A percentile compares a stretch with the other conserved stretches of the same genome.
phyloP scores from a whole-genome alignment of 2,888 invertebrate genomes.

The Trissolcus japonicus region DNA sequence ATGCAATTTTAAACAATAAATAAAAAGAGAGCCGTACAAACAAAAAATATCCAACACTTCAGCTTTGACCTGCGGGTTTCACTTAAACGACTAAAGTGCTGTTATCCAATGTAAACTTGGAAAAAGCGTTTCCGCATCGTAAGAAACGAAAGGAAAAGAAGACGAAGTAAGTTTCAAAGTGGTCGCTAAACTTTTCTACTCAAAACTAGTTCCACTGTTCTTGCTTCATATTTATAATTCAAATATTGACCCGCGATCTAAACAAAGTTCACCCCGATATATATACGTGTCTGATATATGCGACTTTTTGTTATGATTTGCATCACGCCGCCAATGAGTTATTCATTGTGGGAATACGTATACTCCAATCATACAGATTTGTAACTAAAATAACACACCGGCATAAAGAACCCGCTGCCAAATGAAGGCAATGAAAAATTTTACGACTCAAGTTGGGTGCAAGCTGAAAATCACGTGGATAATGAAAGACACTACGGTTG shows the following conservation, averaged over 20 bases:
- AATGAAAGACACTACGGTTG: too few species aligned
- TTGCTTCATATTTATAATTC: slow-evolving; percentile 35
- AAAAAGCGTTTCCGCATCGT: slow-evolving; percentile 42
- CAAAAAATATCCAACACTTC: slow-evolving; percentile 38
- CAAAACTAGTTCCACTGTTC: slow-evolving; percentile 14
- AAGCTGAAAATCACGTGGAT: too few species aligned
- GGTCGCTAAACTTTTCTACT: slow-evolving; percentile 33
- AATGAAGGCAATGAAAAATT: too few species aligned
- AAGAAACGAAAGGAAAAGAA: slow-evolving; percentile 38
- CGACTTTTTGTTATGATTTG: neutral
- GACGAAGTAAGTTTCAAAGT: slow-evolving; percentile 30
- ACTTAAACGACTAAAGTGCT: slow-evolving; percentile 36
- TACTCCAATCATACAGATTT: neutral
- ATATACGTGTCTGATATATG: neutral
- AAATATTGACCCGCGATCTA: slow-evolving; percentile 21
- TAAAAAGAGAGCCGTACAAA: slow-evolving; percentile 10
- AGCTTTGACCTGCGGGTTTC: slow-evolving; percentile 42
- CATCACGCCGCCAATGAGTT: neutral
- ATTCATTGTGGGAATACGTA: neutral
- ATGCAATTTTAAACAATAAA: slow-evolving; percentile 26
- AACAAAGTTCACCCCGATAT: slow-evolving; percentile 7
- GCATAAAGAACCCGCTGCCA: too few species aligned
- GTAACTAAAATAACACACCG: neutral
- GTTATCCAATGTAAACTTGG: slow-evolving; percentile 41
- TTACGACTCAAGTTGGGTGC: too few species aligned